Percentiles rank a stretch among this genome's conserved stretches.
Conservation (phyloP, 2,113 vertebrate genomes). For the Phyllopteryx taeniolatus region DNA sequence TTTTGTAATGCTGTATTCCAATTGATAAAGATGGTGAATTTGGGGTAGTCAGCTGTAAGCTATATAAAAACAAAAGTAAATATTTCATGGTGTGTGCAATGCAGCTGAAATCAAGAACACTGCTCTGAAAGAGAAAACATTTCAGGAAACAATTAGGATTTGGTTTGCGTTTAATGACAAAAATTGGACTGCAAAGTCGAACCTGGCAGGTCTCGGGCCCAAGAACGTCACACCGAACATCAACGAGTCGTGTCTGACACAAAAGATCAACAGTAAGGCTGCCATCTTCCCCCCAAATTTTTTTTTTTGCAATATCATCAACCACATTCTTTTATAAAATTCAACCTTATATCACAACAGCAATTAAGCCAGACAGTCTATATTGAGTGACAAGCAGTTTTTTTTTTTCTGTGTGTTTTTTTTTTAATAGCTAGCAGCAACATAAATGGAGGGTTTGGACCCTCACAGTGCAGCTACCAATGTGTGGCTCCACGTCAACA, state of each 20-base stretch:
- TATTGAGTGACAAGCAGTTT: constrained; percentile 53
- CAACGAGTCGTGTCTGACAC: constrained; percentile 10
- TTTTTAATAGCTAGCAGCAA: constrained; percentile 57
- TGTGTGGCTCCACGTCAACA: constrained; percentile 41
- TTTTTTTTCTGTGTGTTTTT: constrained; percentile 3
- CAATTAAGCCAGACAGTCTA: constrained; percentile 35
- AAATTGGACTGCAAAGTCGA: constrained; percentile 11
- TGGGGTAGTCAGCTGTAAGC: no score
- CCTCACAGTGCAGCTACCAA: constrained; percentile 59
- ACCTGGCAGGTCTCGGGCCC: constrained; percentile 21
- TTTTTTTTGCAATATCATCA: constrained; percentile 27
- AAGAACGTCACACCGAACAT: constrained; percentile 31
- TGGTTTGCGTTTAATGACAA: constrained; percentile 42
- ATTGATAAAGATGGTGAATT: no score
- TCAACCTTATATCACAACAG: constrained; percentile 27
- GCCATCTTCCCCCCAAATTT: constrained; percentile 35
- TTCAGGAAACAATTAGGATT: constrained; percentile 10
- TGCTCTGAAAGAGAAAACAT: neutral
- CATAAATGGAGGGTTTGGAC: constrained; percentile 30
- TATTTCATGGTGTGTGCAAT: neutral
- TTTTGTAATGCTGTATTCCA: no score
- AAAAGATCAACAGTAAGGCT: constrained; percentile 27
- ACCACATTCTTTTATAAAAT: constrained; percentile 40
- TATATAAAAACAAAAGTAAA: no score
- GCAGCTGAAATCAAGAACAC: neutral